Base-by-base conservation (phyloP, 2,888 invertebrate species). In the Hyles lineata region DNA sequence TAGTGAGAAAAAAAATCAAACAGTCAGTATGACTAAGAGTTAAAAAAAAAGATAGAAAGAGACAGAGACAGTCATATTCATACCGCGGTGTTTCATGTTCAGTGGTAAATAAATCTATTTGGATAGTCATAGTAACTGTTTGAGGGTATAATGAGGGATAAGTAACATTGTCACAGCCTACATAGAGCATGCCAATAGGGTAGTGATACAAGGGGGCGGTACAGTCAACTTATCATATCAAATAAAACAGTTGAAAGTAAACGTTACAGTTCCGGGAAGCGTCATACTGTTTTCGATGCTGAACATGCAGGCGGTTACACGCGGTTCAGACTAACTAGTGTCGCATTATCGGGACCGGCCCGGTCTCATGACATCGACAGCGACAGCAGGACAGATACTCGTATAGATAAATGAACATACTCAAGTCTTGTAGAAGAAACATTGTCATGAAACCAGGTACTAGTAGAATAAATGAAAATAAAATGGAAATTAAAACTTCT, bases 1-100 rank as follows among this genome's bases (percentile, higher is more conserved):
- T 67, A 72, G 82, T 76, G 82, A 82, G 79, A 85, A 88, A 90
- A 86, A 84, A 92, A 94, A 93, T 87, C 94, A 94, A 94, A 94
- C 94, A 94, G 94, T 94, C 94, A 94, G 93, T 94, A 94, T 94
- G 94, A 94, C 94, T 94, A 71, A 91, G 87, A 90, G 89, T 87
- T 80, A 83, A 89, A 94, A 90, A 50, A 92, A 93, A 90, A 93
- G 90, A 92, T 81, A 94, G 92, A 92, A 75, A 91, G 87, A 92
- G 87, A 90, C 76, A 91, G 89, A 90, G 86, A 91, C 81, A 92
- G 92, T 90, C 91, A 92, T 93, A 93, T 93, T 90, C 89, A 91
- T 93, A 92, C 87, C 92, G 91, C 92, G 87, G 86, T 92, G 93
- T 93, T 50, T 89, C 75, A 89, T 91, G 92, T 92, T 87, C 78